phyloP scores from a whole-genome alignment of 2,797 vertebrate genomes.

The Vireo griseus region DNA sequence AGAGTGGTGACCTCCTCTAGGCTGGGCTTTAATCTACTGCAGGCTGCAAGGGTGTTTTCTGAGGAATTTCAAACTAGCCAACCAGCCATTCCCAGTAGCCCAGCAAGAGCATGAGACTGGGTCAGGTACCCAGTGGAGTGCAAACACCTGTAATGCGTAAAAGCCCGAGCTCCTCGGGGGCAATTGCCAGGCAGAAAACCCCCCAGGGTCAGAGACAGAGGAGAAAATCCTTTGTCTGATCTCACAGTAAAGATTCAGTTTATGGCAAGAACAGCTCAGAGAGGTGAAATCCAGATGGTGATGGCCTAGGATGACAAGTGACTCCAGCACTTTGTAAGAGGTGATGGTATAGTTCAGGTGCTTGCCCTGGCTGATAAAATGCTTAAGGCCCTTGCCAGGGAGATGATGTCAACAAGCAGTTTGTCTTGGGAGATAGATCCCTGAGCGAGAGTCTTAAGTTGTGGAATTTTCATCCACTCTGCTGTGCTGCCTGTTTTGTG shows the following conservation, averaged over 20 bases:
- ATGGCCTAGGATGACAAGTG: conserved; percentile 14
- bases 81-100: background rate
- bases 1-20: background rate
- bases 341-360: conserved; percentile 30
- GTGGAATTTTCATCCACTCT: background rate
- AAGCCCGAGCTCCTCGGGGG: background rate
- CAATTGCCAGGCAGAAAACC: background rate
- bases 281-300: background rate
- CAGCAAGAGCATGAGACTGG: background rate
- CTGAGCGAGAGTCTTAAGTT: background rate
- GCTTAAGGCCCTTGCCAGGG: conserved; percentile 26
- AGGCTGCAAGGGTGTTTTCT: background rate
- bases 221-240: background rate
- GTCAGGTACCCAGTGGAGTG: background rate
- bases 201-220: background rate
- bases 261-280: background rate
- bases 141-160: background rate
- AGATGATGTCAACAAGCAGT: conserved; percentile 27
- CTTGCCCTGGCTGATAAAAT: conserved; percentile 33
- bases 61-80: background rate
- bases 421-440: background rate
- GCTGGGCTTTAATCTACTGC: background rate
- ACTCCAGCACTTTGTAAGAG: conserved; percentile 16
- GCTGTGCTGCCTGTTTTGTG: background rate
- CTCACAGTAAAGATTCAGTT: background rate